Conservation (phyloP, 2,888 invertebrate species). For the Leucania comma region DNA sequence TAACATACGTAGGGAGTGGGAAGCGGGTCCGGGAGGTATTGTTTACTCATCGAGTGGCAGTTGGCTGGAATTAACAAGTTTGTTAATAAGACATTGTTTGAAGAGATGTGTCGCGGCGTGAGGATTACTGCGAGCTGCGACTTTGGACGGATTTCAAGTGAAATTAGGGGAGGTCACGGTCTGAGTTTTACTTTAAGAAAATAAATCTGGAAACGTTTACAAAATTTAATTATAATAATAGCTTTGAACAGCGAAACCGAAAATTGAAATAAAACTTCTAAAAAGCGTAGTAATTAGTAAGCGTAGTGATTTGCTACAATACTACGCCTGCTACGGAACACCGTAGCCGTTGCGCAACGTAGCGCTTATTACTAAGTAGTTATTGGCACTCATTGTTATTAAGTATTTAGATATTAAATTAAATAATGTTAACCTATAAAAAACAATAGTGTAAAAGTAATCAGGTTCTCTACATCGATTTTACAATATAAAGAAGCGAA, state of each 20-base stretch:
- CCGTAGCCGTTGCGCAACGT: no score
- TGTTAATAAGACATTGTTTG: conserved; percentile 64
- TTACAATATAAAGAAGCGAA: no score
- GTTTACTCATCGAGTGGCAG: conserved; percentile 69
- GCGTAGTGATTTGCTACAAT: not conserved
- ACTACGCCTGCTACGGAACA: not conserved
- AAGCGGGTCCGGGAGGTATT: conserved; percentile 52
- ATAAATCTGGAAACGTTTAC: conserved; percentile 8
- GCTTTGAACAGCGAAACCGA: not conserved
- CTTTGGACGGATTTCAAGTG: conserved; percentile 27
- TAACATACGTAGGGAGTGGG: conserved; percentile 60
- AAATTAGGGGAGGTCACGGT: conserved; percentile 38
- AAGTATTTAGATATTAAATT: no score
- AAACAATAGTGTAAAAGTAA: no score
- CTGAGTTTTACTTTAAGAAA: conserved; percentile 1
- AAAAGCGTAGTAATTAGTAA: not conserved
- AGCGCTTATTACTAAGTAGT: not conserved
- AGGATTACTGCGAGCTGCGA: conserved; percentile 29
- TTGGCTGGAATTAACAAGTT: conserved; percentile 67
- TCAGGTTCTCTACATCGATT: no score
- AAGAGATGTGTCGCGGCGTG: conserved; percentile 43
- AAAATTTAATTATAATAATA: not conserved
- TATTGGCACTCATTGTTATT: not conserved
- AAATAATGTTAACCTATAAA: no score
- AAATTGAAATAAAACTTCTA: not conserved